Evolutionary conservation across 1,140 invertebrate species (phyloP).

Genomic region (Drosophila mauritiana): DNA sequence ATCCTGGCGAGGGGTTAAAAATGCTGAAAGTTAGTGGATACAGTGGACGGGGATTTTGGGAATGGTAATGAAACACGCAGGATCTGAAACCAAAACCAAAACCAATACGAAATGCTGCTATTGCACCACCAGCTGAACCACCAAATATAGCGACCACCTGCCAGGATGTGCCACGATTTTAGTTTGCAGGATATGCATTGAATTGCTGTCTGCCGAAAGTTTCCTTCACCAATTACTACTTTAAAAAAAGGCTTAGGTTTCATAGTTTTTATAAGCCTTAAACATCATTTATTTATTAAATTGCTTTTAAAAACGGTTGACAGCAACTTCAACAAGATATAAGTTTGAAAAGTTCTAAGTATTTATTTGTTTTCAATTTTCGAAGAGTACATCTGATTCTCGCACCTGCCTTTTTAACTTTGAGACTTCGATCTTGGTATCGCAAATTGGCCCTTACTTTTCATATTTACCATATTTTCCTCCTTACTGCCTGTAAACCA

Average conservation of each 20-base stretch:
- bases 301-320: neutral
- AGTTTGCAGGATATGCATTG: slow-evolving; percentile 1
- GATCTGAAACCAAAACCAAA: slow-evolving; percentile 27
- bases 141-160: slow-evolving; percentile 12
- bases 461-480: neutral
- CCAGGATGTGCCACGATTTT: slow-evolving; percentile 20
- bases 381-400: too few relatives aligned
- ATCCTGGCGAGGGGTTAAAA: neutral
- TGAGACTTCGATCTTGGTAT: neutral
- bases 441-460: neutral
- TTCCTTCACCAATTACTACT: neutral
- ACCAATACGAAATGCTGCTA: slow-evolving; percentile 12
- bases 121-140: slow-evolving; percentile 7
- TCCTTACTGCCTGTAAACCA: neutral
- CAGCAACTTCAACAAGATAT: too few relatives aligned
- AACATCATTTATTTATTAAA: neutral
- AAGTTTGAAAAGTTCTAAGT: neutral
- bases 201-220: neutral
- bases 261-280: neutral
- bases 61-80: slow-evolving; percentile 12
- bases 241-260: neutral
- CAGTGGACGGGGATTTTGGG: neutral
- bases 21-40: neutral
- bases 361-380: neutral
- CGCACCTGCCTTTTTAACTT: neutral